Base-by-base conservation (phyloP, 2,888 invertebrate genomes). In the Perizoma flavofasciatum region DNA sequence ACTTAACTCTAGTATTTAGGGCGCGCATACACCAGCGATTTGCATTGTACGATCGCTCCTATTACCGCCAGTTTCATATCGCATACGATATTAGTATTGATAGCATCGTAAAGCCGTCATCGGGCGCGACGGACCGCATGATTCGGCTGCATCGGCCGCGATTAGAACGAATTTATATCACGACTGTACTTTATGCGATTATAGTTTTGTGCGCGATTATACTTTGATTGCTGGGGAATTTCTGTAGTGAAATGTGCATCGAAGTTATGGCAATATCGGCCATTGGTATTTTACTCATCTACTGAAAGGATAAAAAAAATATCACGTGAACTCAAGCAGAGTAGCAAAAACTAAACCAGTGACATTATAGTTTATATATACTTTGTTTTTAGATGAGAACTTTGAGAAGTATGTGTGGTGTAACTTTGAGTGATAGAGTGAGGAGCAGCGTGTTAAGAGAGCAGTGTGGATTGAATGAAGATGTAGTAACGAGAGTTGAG, bases 91-190 rank as follows among this genome's bases (percentile, higher is more conserved):
- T 61, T 61, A 61, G 50, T 54, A 58, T 58, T 61, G 58, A 61
- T 61, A 61, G 39, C 43, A 55, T 52, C 58, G 56, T 68, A 64
- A 68, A 66, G 33, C 68, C 62, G 62, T 66, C 68, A 66, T 51
- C 66, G 35, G 44, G 32, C 52, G 64, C 66, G 59, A 60, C 60
- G 59, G 50, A 4, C 56, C 53, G 66, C 62, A 60, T 67, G 64
- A 66, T 68, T 64, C 55, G 55, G 34, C 59, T 52, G 59, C 60
- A 45, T 47, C 59, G 64, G 46, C 35, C 55, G 44, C 44, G 62
- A 68, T 66, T 66, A 66, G 60, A 59, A 59, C 55, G 60, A 61
- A 66, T 67, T 65, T 61, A 61, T 65, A 61, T 58, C 61, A 39
- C 62, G 49, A 47, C 52, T 61, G 52, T 53, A 60, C 46, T 59